Evolutionary conservation across 2,113 vertebrate genomes (phyloP).

Genomic region (Bostrychus sinensis): DNA sequence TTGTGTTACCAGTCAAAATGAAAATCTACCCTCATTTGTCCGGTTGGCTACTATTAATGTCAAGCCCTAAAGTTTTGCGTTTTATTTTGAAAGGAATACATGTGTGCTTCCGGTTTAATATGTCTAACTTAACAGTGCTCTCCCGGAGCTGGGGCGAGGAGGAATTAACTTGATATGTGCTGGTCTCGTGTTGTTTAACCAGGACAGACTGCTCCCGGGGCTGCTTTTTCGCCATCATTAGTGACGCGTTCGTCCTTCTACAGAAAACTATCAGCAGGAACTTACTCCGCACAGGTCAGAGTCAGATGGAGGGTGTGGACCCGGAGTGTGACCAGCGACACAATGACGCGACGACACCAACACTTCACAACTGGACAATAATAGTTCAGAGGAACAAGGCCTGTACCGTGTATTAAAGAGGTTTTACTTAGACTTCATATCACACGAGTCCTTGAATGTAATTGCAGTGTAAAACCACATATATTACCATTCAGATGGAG

Average conservation of each 20-base stretch:
- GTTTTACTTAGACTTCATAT: too few relatives aligned
- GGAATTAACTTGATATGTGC: conserved; percentile 40
- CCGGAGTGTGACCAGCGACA: too few relatives aligned
- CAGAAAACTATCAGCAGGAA: background rate
- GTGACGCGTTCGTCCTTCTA: background rate
- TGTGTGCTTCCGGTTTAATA: background rate
- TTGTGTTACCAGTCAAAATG: too few relatives aligned
- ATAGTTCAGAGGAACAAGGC: too few relatives aligned
- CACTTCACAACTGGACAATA: too few relatives aligned
- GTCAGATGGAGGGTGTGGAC: conserved; percentile 64
- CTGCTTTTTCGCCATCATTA: background rate
- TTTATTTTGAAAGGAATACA: conserved; percentile 34
- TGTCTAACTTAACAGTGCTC: background rate
- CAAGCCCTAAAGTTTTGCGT: too few relatives aligned
- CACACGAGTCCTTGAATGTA: too few relatives aligned
- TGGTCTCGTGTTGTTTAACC: background rate
- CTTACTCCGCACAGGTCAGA: conserved; percentile 34
- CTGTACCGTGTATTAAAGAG: too few relatives aligned
- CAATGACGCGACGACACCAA: conserved; percentile 70
- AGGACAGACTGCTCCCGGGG: rapidly evolving
- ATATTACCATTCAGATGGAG: too few relatives aligned
- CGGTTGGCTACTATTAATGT: too few relatives aligned
- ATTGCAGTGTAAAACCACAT: too few relatives aligned
- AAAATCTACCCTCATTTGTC: too few relatives aligned
- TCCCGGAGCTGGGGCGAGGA: conserved; percentile 20